A percentile compares a stretch with the other conserved stretches of the same genome.
These are phyloP conservation scores for Genyomyrus donnyi DNA, from an alignment of 2,113 vertebrate species.

Conservation along the genomic window DNA sequence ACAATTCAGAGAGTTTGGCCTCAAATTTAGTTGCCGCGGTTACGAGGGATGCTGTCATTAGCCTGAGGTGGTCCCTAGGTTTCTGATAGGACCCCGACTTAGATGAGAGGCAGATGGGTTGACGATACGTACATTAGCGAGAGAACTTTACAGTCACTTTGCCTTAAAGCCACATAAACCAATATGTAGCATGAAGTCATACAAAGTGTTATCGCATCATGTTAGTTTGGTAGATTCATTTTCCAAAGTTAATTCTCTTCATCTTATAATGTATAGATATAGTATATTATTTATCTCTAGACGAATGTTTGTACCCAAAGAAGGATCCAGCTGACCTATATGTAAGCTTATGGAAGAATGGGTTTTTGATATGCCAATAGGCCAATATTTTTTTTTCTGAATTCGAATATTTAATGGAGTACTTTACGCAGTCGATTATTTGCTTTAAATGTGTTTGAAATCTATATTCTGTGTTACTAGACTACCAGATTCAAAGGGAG, in stretches of 20 bases:
- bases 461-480: not conserved
- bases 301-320: not conserved
- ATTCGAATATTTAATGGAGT: not conserved
- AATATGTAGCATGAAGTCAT: not conserved
- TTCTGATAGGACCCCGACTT: not conserved
- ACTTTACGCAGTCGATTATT: not conserved
- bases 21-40: not conserved
- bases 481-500: not conserved
- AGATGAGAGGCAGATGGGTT: not conserved
- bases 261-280: not conserved
- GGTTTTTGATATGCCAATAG: not conserved
- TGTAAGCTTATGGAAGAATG: not conserved
- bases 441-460: not conserved
- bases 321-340: not conserved
- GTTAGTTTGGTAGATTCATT: not conserved
- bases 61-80: not conserved
- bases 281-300: conserved; percentile 12
- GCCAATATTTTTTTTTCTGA: not conserved
- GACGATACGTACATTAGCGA: not conserved
- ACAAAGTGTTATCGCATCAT: not conserved
- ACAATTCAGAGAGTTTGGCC: not conserved
- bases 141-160: not conserved
- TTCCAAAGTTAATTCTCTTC: not conserved
- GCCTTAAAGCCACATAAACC: conserved; percentile 2
- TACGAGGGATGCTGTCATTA: not conserved